phyloP scores from a whole-genome alignment of 2,888 invertebrate species.

The Penaeus monodon region DNA sequence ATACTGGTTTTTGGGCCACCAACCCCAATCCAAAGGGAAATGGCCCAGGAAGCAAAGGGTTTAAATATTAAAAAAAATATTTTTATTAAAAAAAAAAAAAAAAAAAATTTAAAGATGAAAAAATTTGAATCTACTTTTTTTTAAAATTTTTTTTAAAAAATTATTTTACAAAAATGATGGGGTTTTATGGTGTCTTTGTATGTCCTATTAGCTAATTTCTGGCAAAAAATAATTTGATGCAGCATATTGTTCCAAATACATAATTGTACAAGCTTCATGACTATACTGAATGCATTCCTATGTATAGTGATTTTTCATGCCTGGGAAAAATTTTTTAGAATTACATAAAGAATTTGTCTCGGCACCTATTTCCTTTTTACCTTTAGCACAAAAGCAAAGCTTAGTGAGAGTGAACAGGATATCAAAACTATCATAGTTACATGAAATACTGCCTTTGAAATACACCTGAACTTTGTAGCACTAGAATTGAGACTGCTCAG shows the following conservation, averaged over 20 bases:
- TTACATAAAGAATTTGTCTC: not conserved
- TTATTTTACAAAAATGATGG: too few relatives aligned
- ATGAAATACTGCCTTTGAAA: too few relatives aligned
- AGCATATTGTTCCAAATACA: too few relatives aligned
- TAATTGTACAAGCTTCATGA: slow-evolving; percentile 1
- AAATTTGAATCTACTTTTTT: not conserved
- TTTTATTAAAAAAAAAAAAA: not conserved
- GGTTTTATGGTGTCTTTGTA: too few relatives aligned
- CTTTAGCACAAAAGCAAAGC: too few relatives aligned
- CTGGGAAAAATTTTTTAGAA: not conserved
- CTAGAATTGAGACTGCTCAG: too few relatives aligned
- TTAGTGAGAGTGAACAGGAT: too few relatives aligned
- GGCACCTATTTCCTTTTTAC: not conserved
- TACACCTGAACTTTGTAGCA: too few relatives aligned
- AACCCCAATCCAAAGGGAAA: slow-evolving; percentile 8
- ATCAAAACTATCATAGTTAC: too few relatives aligned
- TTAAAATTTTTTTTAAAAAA: too few relatives aligned
- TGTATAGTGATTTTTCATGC: not conserved
- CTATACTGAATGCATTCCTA: not conserved
- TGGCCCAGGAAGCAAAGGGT: slow-evolving; percentile 18
- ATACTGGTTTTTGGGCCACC: slow-evolving; percentile 40
- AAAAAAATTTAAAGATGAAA: not conserved
- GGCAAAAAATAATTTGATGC: too few relatives aligned
- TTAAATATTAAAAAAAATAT: slow-evolving; percentile 23
- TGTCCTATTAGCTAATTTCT: too few relatives aligned